Conservation (phyloP, 2,113 vertebrate species). For the Phaethon lepturus region DNA sequence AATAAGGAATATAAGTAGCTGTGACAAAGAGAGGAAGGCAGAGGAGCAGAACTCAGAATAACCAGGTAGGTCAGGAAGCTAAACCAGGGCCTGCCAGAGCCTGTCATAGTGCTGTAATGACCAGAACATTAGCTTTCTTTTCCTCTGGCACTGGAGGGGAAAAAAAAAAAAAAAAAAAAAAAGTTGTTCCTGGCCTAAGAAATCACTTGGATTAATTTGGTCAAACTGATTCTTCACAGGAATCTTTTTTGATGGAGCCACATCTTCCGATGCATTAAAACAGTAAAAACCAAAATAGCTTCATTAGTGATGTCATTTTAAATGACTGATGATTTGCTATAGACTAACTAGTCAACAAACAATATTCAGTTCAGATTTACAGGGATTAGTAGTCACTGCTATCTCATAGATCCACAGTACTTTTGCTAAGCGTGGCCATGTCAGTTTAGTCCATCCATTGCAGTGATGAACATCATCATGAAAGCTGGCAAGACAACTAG, state of each 20-base stretch:
- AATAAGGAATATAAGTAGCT: background rate
- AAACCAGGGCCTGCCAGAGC: background rate
- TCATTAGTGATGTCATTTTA: background rate
- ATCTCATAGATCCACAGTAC: background rate
- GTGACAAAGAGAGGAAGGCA: background rate
- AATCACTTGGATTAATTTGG: background rate
- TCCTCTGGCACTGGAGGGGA: background rate
- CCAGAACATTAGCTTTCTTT: background rate
- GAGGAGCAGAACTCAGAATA: background rate
- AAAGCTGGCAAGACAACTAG: background rate
- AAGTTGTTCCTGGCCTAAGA: background rate
- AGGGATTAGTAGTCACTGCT: background rate
- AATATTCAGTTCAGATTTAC: background rate
- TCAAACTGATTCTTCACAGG: background rate
- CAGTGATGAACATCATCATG: background rate
- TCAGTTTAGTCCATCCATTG: background rate
- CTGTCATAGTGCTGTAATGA: background rate
- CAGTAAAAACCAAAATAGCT: background rate
- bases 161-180: too few species aligned
- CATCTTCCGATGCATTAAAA: background rate
- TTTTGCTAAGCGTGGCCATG: background rate
- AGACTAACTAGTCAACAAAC: background rate
- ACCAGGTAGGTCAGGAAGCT: background rate
- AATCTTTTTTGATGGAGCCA: fast-evolving
- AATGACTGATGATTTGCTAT: background rate